Conservation (phyloP, 2,113 vertebrate species). For the Hypomesus transpacificus region DNA sequence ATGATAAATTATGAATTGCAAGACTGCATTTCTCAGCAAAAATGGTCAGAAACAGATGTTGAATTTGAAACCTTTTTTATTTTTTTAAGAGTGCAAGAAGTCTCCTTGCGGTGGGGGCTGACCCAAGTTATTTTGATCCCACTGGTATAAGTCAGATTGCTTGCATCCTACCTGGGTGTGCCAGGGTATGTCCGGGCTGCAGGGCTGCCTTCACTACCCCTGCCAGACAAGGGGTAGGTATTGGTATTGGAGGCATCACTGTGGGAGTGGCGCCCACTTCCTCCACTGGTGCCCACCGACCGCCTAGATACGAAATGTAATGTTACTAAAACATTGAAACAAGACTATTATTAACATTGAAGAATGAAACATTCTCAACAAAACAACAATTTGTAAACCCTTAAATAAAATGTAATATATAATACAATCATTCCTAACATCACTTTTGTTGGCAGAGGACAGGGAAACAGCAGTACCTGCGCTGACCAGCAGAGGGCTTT, state of each 20-base stretch:
- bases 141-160: no score
- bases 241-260: conserved; percentile 84
- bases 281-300: conserved; percentile 79
- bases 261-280: conserved; percentile 76
- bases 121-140: no score
- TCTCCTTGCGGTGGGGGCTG: no score
- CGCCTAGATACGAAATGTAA: conserved; percentile 72
- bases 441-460: neutral
- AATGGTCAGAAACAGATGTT: neutral
- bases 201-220: conserved; percentile 85
- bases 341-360: neutral
- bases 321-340: neutral
- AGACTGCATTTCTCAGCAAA: neutral
- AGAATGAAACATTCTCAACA: neutral
- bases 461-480: conserved; percentile 76
- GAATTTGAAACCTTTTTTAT: neutral
- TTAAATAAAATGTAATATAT: neutral
- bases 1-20: neutral
- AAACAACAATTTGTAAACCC: no score
- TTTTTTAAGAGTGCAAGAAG: neutral
- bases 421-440: neutral
- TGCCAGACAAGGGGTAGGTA: conserved; percentile 83
- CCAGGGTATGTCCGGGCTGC: conserved; percentile 77
- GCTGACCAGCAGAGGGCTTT: conserved; percentile 80
- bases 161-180: conserved; percentile 65